phyloP scores from a whole-genome alignment of 2,888 invertebrate species.

The Anthrax anthrax region DNA sequence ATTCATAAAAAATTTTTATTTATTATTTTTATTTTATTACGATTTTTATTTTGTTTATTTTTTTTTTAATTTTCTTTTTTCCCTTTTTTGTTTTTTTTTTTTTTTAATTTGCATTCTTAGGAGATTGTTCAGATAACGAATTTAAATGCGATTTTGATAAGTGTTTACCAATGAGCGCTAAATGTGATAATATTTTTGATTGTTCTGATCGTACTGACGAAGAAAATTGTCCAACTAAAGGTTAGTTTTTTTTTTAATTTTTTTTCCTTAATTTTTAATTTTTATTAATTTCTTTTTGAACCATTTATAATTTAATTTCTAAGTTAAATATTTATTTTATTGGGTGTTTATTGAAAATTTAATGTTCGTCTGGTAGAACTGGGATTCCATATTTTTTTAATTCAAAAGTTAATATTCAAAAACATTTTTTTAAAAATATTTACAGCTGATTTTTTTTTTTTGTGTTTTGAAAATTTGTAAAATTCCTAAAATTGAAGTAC shows the following conservation, averaged over 20 bases:
- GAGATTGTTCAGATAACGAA: conserved; percentile 31
- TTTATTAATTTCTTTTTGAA: background rate
- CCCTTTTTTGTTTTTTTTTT: conserved; percentile 8
- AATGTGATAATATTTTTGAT: conserved; percentile 45
- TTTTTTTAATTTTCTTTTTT: background rate
- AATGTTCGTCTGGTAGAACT: too few relatives aligned
- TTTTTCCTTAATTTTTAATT: background rate
- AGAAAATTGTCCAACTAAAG: conserved; percentile 35
- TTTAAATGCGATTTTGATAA: conserved; percentile 46
- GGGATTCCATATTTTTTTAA: too few relatives aligned
- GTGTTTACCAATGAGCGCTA: conserved; percentile 40
- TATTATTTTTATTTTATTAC: background rate
- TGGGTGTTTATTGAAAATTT: too few relatives aligned
- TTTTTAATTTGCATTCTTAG: conserved; percentile 4
- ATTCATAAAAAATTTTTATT: background rate
- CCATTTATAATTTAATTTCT: too few relatives aligned
- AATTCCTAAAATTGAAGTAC: too few relatives aligned
- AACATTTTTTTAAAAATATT: too few relatives aligned
- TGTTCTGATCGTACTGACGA: conserved; percentile 53
- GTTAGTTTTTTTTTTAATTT: background rate
- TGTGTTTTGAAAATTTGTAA: too few relatives aligned
- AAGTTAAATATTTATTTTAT: background rate
- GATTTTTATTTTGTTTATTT: background rate
- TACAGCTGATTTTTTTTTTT: too few relatives aligned
- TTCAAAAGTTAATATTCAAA: too few relatives aligned